Percentiles rank a stretch among this genome's conserved stretches.
These are phyloP conservation scores for Athalia circularis DNA, from an alignment of 2,888 invertebrate genomes.

Conservation along the genomic window DNA sequence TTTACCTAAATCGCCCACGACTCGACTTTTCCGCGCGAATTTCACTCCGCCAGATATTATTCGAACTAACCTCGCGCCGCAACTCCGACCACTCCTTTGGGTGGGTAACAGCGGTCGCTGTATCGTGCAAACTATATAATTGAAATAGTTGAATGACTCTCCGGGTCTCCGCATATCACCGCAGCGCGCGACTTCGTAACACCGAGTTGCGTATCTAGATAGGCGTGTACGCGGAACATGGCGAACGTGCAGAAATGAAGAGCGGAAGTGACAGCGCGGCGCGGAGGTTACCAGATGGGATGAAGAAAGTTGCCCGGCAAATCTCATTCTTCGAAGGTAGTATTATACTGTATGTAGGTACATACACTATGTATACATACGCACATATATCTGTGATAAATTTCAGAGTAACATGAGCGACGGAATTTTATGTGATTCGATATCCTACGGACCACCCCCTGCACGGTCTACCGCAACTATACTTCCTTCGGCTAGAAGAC, in stretches of 20 bases:
- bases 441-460: conserved; percentile 1
- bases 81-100: no score
- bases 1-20: no score
- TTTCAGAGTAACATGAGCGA: conserved; percentile 34
- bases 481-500: background rate
- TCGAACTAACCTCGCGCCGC: no score
- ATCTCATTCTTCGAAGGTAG: background rate
- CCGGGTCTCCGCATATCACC: background rate
- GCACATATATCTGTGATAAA: conserved; percentile 4
- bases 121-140: background rate
- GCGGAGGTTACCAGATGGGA: conserved; percentile 16
- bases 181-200: background rate
- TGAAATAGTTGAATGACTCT: background rate
- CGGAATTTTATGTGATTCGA: conserved; percentile 34
- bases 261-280: background rate
- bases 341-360: no score
- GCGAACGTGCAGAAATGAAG: background rate
- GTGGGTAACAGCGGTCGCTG: no score
- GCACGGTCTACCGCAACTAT: conserved; percentile 3
- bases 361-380: no score
- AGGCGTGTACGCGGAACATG: background rate
- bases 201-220: conserved; percentile 14
- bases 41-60: no score
- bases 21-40: no score
- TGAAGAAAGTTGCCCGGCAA: conserved; percentile 20